Evolutionary conservation across 2,888 invertebrate species (phyloP).

Genomic region (Campoplex nolae): DNA sequence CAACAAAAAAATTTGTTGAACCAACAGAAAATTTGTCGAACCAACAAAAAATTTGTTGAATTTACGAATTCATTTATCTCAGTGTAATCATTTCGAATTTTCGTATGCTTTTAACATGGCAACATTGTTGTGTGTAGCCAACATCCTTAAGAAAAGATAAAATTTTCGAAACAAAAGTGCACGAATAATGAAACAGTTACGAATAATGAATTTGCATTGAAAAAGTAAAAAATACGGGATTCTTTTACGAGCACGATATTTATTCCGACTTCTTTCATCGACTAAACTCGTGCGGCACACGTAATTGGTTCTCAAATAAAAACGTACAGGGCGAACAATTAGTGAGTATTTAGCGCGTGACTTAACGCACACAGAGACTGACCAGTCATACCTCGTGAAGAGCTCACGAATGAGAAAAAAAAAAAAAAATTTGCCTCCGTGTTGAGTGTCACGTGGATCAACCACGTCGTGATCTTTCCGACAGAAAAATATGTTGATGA

Average conservation of each 20-base stretch:
- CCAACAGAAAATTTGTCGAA: too few species aligned
- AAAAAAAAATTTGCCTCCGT: neutral
- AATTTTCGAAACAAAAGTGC: too few species aligned
- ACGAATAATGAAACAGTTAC: too few species aligned
- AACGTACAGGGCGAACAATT: conserved; percentile 41
- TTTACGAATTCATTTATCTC: too few species aligned
- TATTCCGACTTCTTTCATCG: conserved; percentile 20
- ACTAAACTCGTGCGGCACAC: conserved; percentile 6
- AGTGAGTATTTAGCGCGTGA: conserved; percentile 57
- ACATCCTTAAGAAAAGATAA: too few species aligned
- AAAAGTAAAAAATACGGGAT: neutral
- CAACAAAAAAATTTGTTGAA: too few species aligned
- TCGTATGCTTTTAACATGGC: too few species aligned
- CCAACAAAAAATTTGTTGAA: too few species aligned
- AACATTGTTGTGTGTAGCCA: too few species aligned
- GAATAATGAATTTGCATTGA: too few species aligned
- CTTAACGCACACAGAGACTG: conserved; percentile 35
- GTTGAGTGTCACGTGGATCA: conserved; percentile 22
- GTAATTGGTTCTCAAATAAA: conserved; percentile 57
- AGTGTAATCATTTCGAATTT: too few species aligned
- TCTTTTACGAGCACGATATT: neutral
- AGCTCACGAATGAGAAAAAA: conserved; percentile 28
- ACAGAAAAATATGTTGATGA: neutral
- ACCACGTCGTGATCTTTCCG: neutral
- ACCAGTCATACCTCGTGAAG: conserved; percentile 40